Evolutionary conservation across 1,140 invertebrate species (phyloP).

Genomic region (Calephelis virginiensis): DNA sequence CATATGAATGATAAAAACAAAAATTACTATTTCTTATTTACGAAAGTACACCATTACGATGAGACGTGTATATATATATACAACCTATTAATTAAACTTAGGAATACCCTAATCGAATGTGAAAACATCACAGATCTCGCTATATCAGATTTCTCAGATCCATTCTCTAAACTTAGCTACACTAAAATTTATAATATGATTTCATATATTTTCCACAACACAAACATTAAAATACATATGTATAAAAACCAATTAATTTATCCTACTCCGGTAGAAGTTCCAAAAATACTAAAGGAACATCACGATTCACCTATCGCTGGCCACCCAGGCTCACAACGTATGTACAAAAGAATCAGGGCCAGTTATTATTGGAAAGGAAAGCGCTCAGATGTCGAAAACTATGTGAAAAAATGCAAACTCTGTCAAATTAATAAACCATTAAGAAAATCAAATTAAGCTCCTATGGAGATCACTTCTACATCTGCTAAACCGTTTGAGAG

Average conservation of each 20-base stretch:
- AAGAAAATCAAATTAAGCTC: too few species aligned
- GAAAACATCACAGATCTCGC: too few species aligned
- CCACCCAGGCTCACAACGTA: not conserved
- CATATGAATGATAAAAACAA: constrained; percentile 23
- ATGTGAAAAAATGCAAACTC: not conserved
- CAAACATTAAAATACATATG: too few species aligned
- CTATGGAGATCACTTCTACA: constrained; percentile 23
- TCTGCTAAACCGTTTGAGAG: constrained; percentile 37
- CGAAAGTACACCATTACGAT: constrained; percentile 38
- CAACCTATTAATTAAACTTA: not conserved
- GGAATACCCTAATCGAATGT: too few species aligned
- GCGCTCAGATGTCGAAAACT: not conserved
- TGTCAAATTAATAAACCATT: not conserved
- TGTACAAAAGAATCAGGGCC: not conserved
- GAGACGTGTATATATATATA: constrained; percentile 22
- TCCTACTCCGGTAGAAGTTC: constrained; percentile 17
- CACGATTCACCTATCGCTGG: not conserved
- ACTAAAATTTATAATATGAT: not conserved
- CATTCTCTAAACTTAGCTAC: too few species aligned
- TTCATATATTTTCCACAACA: too few species aligned
- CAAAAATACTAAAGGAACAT: constrained; percentile 21
- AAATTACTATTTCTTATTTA: constrained; percentile 20
- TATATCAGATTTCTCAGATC: too few species aligned
- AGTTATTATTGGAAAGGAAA: not conserved
- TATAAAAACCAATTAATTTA: constrained; percentile 22